Base-by-base conservation (phyloP, 2,888 invertebrate species). In the Chrysolina americana region DNA sequence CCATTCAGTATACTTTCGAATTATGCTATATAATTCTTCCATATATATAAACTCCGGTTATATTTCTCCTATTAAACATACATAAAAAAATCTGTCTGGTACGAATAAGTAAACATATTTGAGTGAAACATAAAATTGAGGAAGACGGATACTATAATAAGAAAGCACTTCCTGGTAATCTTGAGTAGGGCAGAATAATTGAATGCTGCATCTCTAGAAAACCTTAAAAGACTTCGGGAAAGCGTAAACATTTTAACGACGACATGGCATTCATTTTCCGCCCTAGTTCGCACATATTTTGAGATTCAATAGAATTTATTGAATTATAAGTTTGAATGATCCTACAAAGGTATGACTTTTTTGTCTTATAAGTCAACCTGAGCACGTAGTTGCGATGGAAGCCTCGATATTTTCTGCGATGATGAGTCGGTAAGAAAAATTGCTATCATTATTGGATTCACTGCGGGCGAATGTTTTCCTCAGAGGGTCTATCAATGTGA, bases 171-270 rank as follows among this genome's bases (percentile, higher is more conserved):
- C 11, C 4, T 10, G 28, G 9, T 4, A 8, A 8, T 19, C 4
- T 11, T 9, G 19, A 53, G 11, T 53, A 19, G 48, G 6, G 48
- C 48, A 19, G 10, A 53, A 19, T 4, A 17, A 53, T 21, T 10
- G 11, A n/a, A 28, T 5, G 28, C 28, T 28, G 28, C 5, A 28
- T 28, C 28, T 19, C 53, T 8, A 9, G 1, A 17, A 53, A 53
- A 9, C 68, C 50, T 17, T 72, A 68, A 72, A 68, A 70, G 68
- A 72, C 44, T 72, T 63, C 48, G 44, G 9, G 23, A 63, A 72
- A 64, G 44, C 63, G 50, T 72, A 72, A 72, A 72, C 72, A 72
- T 72, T 68, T 72, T 72, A 72, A 72, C 72, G 72, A 63, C 72
- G 68, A 36, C 17, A 66, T 50, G 72, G 15, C 19, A 59, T 50